phyloP scores from a whole-genome alignment of 2,113 vertebrate species.

The Halichoeres trimaculatus region DNA sequence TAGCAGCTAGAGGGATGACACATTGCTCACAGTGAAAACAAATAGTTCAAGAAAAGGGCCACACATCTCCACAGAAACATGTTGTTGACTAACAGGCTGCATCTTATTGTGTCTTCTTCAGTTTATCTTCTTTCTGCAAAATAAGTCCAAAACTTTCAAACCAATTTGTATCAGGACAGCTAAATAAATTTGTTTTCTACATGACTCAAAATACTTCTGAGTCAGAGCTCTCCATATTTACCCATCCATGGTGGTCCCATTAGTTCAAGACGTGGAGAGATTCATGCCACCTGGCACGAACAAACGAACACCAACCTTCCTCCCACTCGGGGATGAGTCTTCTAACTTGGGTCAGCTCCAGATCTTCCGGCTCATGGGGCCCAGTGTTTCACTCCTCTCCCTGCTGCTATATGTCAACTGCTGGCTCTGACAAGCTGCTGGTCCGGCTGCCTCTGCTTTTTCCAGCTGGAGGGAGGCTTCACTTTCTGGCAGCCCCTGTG shows the following conservation, averaged over 20 bases:
- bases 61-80: too few relatives aligned
- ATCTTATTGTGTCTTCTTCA: too few relatives aligned
- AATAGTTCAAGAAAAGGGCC: too few relatives aligned
- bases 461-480: slow-evolving; percentile 16
- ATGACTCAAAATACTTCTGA: background rate
- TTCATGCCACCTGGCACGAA: too few relatives aligned
- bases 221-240: background rate
- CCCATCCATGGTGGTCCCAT: slow-evolving; percentile 16
- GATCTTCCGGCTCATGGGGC: slow-evolving; percentile 38
- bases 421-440: slow-evolving; percentile 46
- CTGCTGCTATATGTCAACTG: slow-evolving; percentile 52
- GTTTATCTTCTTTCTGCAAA: too few relatives aligned
- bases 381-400: slow-evolving; percentile 50
- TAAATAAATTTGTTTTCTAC: background rate
- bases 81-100: too few relatives aligned
- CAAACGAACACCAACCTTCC: slow-evolving; percentile 24
- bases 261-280: slow-evolving; percentile 8
- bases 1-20: too few relatives aligned
- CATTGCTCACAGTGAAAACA: too few relatives aligned
- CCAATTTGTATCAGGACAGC: too few relatives aligned
- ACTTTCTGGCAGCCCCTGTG: slow-evolving; percentile 51
- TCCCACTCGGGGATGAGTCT: slow-evolving; percentile 32
- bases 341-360: slow-evolving; percentile 47
- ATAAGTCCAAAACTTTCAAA: too few relatives aligned
- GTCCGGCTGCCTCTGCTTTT: slow-evolving; percentile 20